Evolutionary conservation across 2,797 vertebrate genomes (phyloP), one percentile per base, ranked within the genome.

Genomic region (Syndactyla subalaris): DNA sequence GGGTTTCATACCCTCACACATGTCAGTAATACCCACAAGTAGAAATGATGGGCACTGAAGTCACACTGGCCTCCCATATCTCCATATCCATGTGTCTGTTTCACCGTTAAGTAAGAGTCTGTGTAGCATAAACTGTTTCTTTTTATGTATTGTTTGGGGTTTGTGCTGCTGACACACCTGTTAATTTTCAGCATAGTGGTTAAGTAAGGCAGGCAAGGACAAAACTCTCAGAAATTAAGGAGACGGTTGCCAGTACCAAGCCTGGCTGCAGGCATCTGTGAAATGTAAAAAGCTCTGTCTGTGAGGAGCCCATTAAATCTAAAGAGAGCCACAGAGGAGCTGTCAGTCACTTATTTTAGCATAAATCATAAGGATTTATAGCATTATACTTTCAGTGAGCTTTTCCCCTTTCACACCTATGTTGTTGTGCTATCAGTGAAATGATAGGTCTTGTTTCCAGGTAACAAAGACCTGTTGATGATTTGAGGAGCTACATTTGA

Each of bases 331-430:
- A 79, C 68, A 72, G 75, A 92, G 87, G 71, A 97, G 57, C 57
- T 93, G 76, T 88, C 86, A 82, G 63, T 94, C 91, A 86, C 51
- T 89, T 89, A 39, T 66, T 95, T 96, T 91, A 89, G 80, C 95
- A 93, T 96, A 93, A 96, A 92, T 94, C 80, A 39, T 45, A 70
- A 90, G 72, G 72, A 88, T 93, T 88, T 88, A 22, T 49, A 74
- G 36, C 80, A 95, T 95, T 95, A 75, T 88, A 74, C 68, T 96
- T 97, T 84, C 92, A 97, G 12, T 92, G 77, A 93, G 70, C 70
- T 68, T 85, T 58, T 5, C 14, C 43, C 41, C 54, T 34, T 54
- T 24, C 55, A 43, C 65, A 78, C 59, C 52, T 65, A 41, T 84
- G 68, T 67, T 85, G 45, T n/a, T 94, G 88, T 94, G 84, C 72